Base-by-base conservation (phyloP, 2,797 vertebrate genomes). In the Bradypodion ventrale region DNA sequence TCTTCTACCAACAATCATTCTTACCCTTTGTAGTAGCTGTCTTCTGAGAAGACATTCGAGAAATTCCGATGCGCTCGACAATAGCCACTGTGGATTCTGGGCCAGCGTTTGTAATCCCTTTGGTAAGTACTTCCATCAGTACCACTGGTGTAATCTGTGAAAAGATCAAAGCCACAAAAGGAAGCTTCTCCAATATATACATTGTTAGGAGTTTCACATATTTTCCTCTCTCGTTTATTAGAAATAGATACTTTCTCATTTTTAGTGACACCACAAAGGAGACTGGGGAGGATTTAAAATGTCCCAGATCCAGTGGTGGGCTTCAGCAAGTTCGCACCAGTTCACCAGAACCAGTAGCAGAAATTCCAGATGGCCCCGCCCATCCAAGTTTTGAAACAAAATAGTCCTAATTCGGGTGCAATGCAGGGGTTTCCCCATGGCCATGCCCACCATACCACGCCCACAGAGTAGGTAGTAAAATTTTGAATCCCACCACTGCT, bases 101-200 rank as follows among this genome's bases (percentile, higher is more conserved):
- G n/a, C n/a, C 0, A 21, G 56, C 0, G 0, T 49, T 78, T 44
- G 2, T 85, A 94, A 56, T 92, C 73, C 7, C 44, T 77, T n/a
- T 80, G 66, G 79, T 94, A 94, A 80, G 75, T 85, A 80, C 69
- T 93, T 78, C 75, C 84, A 73, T 75, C 82, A 0, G 89, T 87
- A 29, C 0, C 25, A 59, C 66, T 44, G 49, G 62, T 35, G 49
- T 0, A 40, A 23, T 92, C 91, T 93, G 76, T 78, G 35, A 66
- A 88, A 90, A 89, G 46, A 91, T 12, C 85, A 29, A 56, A 82
- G 77, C 1, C 65, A 84, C 2, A 44, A 2, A 82, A 77, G 73
- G 6, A 3, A 0, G 5, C 42, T 46, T 63, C 7, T 2, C 0
- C 1, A 42, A 2, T n/a, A 37, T 62, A 12, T 78, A 73, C 78